Percentiles rank a stretch among this genome's conserved stretches.
These are phyloP conservation scores for Anabas testudineus DNA, from an alignment of 2,797 vertebrate genomes.

Conservation along the genomic window DNA sequence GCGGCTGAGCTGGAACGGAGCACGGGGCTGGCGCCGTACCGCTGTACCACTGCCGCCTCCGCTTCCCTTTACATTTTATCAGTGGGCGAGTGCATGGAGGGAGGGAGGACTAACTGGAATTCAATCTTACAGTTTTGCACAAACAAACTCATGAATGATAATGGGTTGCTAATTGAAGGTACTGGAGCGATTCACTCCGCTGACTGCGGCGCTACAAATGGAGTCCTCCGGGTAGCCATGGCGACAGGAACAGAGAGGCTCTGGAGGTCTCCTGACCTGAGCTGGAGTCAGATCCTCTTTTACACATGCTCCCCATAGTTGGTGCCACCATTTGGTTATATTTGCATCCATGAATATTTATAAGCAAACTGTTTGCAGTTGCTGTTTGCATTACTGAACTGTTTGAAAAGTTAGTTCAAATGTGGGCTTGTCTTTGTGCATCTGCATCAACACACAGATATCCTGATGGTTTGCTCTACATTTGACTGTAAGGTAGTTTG, in stretches of 20 bases:
- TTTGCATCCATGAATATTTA: constrained; percentile 72
- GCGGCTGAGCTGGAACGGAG: constrained; percentile 7
- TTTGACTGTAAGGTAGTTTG: not conserved
- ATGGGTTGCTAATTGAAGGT: constrained; percentile 78
- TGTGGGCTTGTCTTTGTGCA: not conserved
- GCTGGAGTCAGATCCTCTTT: constrained; percentile 59
- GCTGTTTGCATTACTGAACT: constrained; percentile 18
- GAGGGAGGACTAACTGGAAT: constrained; percentile 65
- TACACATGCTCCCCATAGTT: constrained; percentile 44
- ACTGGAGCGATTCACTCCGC: constrained; percentile 62
- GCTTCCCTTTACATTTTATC: constrained; percentile 49
- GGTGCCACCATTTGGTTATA: constrained; percentile 48
- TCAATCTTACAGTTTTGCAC: constrained; percentile 72
- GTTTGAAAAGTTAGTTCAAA: constrained; percentile 33
- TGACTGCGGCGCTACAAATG: constrained; percentile 68
- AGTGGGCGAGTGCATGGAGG: constrained; percentile 42
- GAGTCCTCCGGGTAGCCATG: constrained; percentile 74
- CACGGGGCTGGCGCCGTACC: not conserved
- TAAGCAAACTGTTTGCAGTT: constrained; percentile 32
- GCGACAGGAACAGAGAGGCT: constrained; percentile 55
- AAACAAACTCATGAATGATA: constrained; percentile 82
- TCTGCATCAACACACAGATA: constrained; percentile 13
- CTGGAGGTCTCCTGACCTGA: constrained; percentile 67
- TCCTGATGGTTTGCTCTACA: not conserved
- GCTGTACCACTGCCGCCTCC: not conserved